Conservation (phyloP, 2,797 vertebrate species). For the Sebastes wilsoni region DNA sequence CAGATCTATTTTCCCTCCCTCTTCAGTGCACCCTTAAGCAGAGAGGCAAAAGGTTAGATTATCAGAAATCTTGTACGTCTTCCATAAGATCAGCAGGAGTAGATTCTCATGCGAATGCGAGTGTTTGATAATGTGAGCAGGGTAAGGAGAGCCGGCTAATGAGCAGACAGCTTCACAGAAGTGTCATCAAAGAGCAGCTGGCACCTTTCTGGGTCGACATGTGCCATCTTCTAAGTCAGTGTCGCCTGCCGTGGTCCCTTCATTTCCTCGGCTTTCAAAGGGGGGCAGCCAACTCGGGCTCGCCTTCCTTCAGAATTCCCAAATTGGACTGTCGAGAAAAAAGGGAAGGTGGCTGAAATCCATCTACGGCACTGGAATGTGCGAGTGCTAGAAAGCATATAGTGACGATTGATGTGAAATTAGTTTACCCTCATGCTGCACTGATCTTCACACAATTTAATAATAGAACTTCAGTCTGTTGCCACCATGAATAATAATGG, state of each 20-base stretch:
- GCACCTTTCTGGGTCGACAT: constrained; percentile 76
- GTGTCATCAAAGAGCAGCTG: constrained; percentile 77
- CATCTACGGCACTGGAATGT: constrained; percentile 29
- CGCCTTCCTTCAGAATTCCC: constrained; percentile 49
- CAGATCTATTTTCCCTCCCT: constrained; percentile 8
- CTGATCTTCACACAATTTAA: constrained; percentile 68
- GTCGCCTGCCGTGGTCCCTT: constrained; percentile 49
- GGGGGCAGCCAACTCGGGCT: constrained; percentile 14
- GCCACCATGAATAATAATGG: constrained; percentile 58
- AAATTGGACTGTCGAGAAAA: constrained; percentile 42
- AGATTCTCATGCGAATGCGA: constrained; percentile 68
- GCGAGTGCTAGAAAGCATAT: constrained; percentile 36
- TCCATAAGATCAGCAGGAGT: constrained; percentile 70
- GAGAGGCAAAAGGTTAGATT: constrained; percentile 62
- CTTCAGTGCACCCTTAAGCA: constrained; percentile 20
- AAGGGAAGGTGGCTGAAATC: constrained; percentile 30
- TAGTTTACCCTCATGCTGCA: constrained; percentile 63
- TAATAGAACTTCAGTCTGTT: constrained; percentile 56
- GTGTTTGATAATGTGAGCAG: constrained; percentile 74
- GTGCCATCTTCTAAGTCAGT: constrained; percentile 66
- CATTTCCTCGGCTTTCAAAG: constrained; percentile 57
- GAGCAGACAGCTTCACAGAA: constrained; percentile 79
- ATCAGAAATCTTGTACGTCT: constrained; percentile 68
- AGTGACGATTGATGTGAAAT: constrained; percentile 64
- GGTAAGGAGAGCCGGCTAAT: constrained; percentile 75